Evolutionary conservation across 2,113 vertebrate species (phyloP), one percentile per base, ranked within the genome.

Genomic region (Nibea albiflora): DNA sequence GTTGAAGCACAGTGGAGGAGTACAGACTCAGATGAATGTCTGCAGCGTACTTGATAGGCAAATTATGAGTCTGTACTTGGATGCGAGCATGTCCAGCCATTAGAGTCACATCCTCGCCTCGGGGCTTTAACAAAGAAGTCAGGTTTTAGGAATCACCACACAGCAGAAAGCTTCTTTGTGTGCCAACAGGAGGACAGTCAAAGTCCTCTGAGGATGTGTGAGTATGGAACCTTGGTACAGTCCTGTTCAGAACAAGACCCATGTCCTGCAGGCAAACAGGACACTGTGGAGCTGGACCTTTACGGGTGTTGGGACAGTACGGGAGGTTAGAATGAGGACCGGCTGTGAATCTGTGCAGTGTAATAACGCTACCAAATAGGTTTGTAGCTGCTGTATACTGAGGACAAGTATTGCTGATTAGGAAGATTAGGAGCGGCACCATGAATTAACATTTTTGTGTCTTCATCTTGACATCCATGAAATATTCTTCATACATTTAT

Each of bases 91-190:
- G 2, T 44, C 19, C 5, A 11, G 65, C n/a, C 42, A 8, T 61
- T 53, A 50, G 49, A 62, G 54, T 31, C 39, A 26, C 19, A 42
- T 60, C 31, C 49, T 57, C 3, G 20, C 54, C 28, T 35, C 15
- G 4, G 44, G 26, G 68, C 47, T 68, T 49, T 16, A 46, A 50
- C 74, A 35, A 64, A 78, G 20, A 42, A 39, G 8, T 53, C 20
- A 53, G 65, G 15, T 65, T 63, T 46, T 70, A 26, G 15, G 24
- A 57, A 16, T 65, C 39, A 14, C 11, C 57, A 76, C 57, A 80
- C 1, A 49, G 56, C 12, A 17, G 22, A 22, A 26, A 28, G 53
- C 35, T 16, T 42, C 24, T 42, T n/a, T 46, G 8, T 35, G 17
- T 49, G 11, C 22, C 16, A 26, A 46, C 31, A 80, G 54, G 12